phyloP scores from a whole-genome alignment of 2,113 vertebrate species.

The Corvus moneduloides region DNA sequence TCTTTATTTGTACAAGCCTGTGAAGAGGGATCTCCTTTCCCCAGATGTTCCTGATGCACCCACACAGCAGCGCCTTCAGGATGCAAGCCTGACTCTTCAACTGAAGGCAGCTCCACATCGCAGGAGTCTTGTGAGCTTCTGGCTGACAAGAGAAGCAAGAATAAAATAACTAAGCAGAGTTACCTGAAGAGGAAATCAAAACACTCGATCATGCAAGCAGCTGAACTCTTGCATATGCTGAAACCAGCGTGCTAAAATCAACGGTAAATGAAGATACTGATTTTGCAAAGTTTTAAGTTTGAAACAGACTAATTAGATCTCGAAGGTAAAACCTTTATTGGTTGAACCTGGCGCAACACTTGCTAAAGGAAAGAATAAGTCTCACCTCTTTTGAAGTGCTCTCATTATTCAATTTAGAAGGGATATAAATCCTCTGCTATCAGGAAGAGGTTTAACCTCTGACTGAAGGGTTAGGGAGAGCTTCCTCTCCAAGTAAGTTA shows the following conservation, averaged over 20 bases:
- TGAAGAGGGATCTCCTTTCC: background rate
- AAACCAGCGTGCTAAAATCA: background rate
- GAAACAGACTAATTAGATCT: background rate
- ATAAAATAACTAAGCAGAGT: background rate
- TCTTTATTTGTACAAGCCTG: background rate
- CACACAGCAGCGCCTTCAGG: background rate
- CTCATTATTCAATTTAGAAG: background rate
- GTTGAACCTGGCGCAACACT: fast-evolving
- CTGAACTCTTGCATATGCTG: background rate
- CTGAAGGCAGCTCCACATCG: background rate
- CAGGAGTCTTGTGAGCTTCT: background rate
- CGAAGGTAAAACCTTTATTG: background rate
- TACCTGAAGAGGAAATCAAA: background rate
- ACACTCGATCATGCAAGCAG: background rate
- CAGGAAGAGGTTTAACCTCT: background rate
- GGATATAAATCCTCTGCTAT: background rate
- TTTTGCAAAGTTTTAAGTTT: background rate
- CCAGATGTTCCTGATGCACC: background rate
- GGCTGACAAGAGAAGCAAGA: background rate
- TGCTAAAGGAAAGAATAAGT: background rate
- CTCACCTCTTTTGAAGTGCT: background rate
- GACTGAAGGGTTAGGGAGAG: background rate
- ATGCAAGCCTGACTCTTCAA: background rate
- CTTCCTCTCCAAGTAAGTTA: background rate
- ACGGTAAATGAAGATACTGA: background rate